Evolutionary conservation across 2,113 vertebrate species (phyloP), one percentile per base, ranked within the genome.

Genomic region (Brachypodius melanocephalos): DNA sequence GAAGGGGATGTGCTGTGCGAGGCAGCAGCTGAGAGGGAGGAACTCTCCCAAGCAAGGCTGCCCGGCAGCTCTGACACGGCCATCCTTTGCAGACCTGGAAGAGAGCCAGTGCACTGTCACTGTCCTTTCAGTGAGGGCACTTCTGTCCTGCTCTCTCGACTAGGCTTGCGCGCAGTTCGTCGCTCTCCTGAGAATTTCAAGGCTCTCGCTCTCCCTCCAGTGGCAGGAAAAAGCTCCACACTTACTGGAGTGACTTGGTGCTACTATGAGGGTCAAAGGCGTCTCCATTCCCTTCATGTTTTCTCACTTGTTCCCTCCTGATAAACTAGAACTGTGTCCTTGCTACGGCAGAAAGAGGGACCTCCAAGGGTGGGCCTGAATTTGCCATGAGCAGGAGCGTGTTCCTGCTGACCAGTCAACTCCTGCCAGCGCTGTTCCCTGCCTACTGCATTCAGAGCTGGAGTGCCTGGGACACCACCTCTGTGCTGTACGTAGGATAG

Each of bases 131-230:
- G 43, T 2, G n/a, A 43, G 57, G 29, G 22, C 43, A 32, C 63
- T 42, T 81, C 1, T 32, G 88, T 65, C 20, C 15, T 5, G 46
- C 2, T 59, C 0, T 49, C 40, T 32, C 58, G 46, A 7, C 43
- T 7, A 8, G 49, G 12, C 38, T 82, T 8, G 36, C 14, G 9
- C 43, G 66, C 2, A 0, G 19, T 43, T 36, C 2, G 0, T 31
- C 2, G 9, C 34, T 61, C 55, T 45, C 52, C 32, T 4, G 62
- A 72, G 40, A 17, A 1, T 59, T 71, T 17, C 22, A 29, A 90
- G 88, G 92, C 71, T 85, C n/a, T 49, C 17, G 82, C 45, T 94
- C 92, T 57, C 96, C 95, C 95, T 97, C 92, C 92, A 72, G 95
- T 5, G 88, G 83, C 85, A 49, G 52, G 34, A 88, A 80, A 58